Percentiles rank a stretch among this genome's conserved stretches.
Conservation (phyloP, 2,113 vertebrate genomes). For the Calidris pugnax region DNA sequence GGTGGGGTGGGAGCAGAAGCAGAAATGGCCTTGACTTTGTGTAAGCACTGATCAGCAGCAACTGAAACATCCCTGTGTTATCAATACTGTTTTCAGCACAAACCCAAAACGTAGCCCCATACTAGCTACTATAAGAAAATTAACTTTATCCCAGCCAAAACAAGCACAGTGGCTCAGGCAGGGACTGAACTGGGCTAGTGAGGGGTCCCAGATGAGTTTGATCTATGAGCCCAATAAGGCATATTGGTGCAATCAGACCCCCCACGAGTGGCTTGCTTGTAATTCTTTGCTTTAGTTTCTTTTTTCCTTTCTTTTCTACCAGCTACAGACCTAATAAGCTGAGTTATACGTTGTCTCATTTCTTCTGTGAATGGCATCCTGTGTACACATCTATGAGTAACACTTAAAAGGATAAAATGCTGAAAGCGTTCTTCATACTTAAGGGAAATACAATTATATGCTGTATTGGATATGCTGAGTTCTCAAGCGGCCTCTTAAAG, state of each 20-base stretch:
- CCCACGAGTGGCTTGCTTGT: not conserved
- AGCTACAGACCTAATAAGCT: not conserved
- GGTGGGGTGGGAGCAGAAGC: not conserved
- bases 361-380: not conserved
- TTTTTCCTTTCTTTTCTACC: not conserved
- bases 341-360: not conserved
- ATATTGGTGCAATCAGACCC: not conserved
- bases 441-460: not conserved
- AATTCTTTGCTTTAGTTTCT: not conserved
- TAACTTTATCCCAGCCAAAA: not conserved
- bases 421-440: not conserved
- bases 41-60: not conserved
- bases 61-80: not conserved
- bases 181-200: no score
- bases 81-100: not conserved
- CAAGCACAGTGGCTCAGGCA: not conserved
- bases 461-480: not conserved
- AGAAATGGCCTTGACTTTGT: not conserved
- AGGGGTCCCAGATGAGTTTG: rapidly evolving
- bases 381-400: not conserved
- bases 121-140: not conserved
- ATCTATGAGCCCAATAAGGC: not conserved
- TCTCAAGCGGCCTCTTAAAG: not conserved
- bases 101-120: not conserved
- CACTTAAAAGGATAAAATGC: not conserved